Conservation (phyloP, 2,888 invertebrate species). For the Tipula lateralis region DNA sequence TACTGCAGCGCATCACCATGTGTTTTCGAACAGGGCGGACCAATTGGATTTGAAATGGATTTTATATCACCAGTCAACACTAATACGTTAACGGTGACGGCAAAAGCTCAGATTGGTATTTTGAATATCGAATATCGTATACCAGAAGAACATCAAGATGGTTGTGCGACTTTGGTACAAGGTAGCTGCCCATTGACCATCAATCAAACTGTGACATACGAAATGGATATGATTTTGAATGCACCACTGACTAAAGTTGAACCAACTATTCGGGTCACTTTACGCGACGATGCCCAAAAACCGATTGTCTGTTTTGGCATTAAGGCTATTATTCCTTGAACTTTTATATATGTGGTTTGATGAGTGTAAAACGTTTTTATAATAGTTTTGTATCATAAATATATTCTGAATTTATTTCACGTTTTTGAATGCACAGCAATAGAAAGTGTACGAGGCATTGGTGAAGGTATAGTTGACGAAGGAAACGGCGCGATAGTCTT, state of each 20-base stretch:
- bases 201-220: background rate
- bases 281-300: background rate
- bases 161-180: background rate
- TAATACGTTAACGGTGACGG: background rate
- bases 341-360: no score
- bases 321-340: background rate
- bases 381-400: no score
- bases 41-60: background rate
- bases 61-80: background rate
- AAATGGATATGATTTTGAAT: background rate
- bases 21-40: background rate
- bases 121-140: background rate
- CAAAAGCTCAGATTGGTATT: background rate
- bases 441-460: no score
- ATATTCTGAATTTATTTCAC: no score
- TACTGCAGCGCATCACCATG: background rate
- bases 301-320: background rate
- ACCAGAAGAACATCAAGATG: background rate
- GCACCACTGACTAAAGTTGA: background rate
- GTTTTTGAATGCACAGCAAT: no score
- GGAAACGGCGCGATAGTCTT: no score
- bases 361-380: no score
- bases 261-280: background rate
- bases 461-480: no score
- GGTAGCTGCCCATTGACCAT: background rate